These are phyloP conservation scores for Halocynthia roretzi DNA, from an alignment of 23 tunicate genomes.

Conservation along the genomic window DNA sequence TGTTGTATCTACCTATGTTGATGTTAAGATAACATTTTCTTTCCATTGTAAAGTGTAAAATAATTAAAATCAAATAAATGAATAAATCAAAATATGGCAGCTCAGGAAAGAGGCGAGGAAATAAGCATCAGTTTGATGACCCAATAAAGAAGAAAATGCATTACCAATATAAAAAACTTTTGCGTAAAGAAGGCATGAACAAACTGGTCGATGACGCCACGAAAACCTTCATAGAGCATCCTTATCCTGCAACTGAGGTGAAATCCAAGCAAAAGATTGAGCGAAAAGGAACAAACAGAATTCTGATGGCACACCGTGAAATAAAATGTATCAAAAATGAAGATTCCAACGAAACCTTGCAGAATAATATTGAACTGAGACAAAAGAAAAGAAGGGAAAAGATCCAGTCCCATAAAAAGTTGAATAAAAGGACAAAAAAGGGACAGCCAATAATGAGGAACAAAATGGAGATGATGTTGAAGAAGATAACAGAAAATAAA, in stretches of 20 bases:
- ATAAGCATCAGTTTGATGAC: no score
- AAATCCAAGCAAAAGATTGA: not conserved
- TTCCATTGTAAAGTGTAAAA: no score
- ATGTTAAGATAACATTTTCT: no score
- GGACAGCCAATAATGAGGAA: conserved; percentile 87
- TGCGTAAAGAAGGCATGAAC: conserved; percentile 13
- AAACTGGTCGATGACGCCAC: not conserved
- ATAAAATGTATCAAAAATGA: not conserved
- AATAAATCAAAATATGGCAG: no score
- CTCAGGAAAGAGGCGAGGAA: no score
- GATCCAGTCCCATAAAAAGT: conserved; percentile 26
- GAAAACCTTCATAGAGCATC: no score
- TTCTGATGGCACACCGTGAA: not conserved
- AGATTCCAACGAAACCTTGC: not conserved
- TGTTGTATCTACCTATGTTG: no score
- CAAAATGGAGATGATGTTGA: conserved; percentile 43
- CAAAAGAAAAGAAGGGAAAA: conserved; percentile 31
- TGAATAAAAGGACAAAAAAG: conserved; percentile 46
- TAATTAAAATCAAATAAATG: no score
- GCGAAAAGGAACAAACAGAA: conserved; percentile 1
- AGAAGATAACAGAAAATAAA: conserved; percentile 53
- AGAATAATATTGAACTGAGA: conserved; percentile 20
- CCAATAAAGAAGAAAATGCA: not conserved
- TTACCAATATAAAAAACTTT: conserved; percentile 15
- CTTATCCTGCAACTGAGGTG: not conserved